These are phyloP conservation scores for Onychomys arenicola DNA, from an alignment of 2,797 vertebrate genomes.

Conservation along the genomic window DNA sequence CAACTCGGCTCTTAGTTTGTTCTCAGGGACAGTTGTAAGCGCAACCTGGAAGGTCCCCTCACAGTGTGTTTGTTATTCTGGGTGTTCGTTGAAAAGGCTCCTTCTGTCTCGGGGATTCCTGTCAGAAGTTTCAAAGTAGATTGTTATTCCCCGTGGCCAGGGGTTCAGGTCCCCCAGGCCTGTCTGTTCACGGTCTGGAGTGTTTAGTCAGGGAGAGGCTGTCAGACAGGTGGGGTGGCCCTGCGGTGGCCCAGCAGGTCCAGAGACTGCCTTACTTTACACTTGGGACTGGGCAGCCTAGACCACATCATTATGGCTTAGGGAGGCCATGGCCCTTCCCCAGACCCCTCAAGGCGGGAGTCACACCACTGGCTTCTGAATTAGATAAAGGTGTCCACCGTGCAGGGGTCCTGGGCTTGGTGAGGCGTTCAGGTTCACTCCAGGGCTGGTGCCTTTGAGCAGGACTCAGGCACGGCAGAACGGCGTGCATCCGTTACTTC, in stretches of 20 bases:
- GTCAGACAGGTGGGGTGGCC: neutral
- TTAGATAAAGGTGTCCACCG: neutral
- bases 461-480: neutral
- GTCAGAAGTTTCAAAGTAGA: constrained; percentile 20
- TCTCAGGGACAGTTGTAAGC: neutral
- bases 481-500: neutral
- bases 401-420: neutral
- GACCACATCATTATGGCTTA: neutral
- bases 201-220: neutral
- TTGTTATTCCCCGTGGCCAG: constrained; percentile 19
- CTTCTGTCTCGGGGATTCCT: neutral
- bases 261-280: neutral
- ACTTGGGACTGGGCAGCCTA: neutral
- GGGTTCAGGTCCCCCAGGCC: neutral
- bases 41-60: constrained; percentile 9
- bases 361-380: neutral
- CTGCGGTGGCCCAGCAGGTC: neutral
- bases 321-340: neutral
- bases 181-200: neutral
- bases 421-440: neutral
- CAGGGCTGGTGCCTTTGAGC: neutral
- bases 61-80: neutral
- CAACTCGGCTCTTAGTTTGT: constrained; percentile 35
- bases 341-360: neutral
- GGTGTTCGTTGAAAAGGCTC: neutral